Percentiles rank a stretch among this genome's conserved stretches.
Conservation (phyloP, 2,113 vertebrate genomes). For the Otocyon megalotis region DNA sequence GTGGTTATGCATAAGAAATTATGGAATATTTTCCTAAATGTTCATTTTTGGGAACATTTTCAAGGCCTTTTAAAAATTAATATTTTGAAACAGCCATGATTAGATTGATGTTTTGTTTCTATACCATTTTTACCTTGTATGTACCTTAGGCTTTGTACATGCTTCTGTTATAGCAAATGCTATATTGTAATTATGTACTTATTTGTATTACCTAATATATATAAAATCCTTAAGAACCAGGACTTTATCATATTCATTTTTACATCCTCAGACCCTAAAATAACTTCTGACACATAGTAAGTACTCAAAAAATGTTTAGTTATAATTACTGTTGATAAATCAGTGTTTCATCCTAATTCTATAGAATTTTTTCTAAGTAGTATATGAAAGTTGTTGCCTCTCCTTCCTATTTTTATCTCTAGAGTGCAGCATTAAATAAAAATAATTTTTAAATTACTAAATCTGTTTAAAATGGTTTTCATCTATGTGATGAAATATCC, state of each 20-base stretch:
- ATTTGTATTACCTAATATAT: not conserved
- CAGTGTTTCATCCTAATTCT: slow-evolving; percentile 15
- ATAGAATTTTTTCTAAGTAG: slow-evolving; percentile 33
- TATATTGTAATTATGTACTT: slow-evolving; percentile 26
- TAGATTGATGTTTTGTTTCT: not conserved
- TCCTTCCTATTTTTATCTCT: slow-evolving; percentile 39
- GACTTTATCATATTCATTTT: slow-evolving; percentile 25
- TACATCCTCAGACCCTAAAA: not conserved
- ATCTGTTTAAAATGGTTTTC: slow-evolving; percentile 38
- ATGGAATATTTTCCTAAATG: not conserved
- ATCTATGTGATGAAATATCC: not conserved
- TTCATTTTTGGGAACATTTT: slow-evolving; percentile 21
- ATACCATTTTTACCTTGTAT: not conserved
- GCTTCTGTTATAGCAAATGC: not conserved
- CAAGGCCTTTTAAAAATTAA: not conserved
- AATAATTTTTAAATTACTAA: not conserved
- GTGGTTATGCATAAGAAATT: slow-evolving; percentile 23
- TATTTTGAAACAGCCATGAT: not conserved
- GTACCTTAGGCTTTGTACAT: not conserved
- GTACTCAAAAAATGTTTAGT: slow-evolving; percentile 39
- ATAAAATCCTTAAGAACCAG: not conserved
- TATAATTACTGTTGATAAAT: not conserved
- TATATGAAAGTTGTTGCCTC: not conserved
- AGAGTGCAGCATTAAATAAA: slow-evolving; percentile 39
- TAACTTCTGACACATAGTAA: slow-evolving; percentile 35